Conservation (phyloP, 2,113 vertebrate genomes). For the Plecturocebus donacophilus region DNA sequence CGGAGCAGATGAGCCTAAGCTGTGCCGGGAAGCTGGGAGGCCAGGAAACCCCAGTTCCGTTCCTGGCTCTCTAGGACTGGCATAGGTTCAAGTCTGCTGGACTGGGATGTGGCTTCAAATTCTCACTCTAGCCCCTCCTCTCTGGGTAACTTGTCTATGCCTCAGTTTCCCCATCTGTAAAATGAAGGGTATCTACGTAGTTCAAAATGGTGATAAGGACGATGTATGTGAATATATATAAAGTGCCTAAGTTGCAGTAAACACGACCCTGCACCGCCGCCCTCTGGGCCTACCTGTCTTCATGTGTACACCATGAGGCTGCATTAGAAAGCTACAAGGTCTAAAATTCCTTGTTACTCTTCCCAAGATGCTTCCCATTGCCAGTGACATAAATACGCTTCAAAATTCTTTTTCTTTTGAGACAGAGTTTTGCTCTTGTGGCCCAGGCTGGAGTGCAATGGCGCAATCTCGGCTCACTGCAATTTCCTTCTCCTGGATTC, state of each 20-base stretch:
- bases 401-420: background rate
- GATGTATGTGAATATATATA: background rate
- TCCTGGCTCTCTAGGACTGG: background rate
- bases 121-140: background rate
- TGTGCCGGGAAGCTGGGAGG: background rate
- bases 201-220: background rate
- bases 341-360: background rate
- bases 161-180: constrained; percentile 6
- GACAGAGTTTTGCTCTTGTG: too few relatives aligned
- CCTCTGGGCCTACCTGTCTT: background rate
- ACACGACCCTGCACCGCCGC: background rate
- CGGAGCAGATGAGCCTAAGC: background rate
- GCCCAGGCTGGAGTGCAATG: too few relatives aligned
- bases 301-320: background rate
- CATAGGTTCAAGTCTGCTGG: background rate
- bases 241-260: background rate
- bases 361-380: background rate
- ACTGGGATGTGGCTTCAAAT: background rate
- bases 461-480: too few relatives aligned
- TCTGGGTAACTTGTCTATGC: background rate
- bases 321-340: background rate
- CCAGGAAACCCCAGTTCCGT: background rate
- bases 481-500: too few relatives aligned
- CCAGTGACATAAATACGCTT: background rate
- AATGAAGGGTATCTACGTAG: background rate